Evolutionary conservation across 2,888 invertebrate species (phyloP), one percentile per base, ranked within the genome.

Genomic region (Digitonthophagus gazella): DNA sequence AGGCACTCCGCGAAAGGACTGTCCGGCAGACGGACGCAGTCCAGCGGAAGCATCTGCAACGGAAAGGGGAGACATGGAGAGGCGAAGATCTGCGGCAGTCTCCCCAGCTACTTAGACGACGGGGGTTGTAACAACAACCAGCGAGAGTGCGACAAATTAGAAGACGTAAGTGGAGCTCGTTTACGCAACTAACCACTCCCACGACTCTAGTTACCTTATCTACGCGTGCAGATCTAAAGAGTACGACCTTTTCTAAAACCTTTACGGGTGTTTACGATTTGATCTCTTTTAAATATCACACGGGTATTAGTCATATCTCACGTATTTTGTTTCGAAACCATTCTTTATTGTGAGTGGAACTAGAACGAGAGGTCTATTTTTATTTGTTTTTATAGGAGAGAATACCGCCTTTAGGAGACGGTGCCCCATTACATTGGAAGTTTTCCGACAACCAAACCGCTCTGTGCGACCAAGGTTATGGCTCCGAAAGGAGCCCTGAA

Each of bases 41-140:
- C 91, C 72, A 91, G 90, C 75, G 91, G 91, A 58, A 91, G 91
- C 81, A 88, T 92, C 57, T 91, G 90, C 85, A 90, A 90, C 83
- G 79, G 80, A 55, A 70, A 66, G 69, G 73, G 68, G 44, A 78
- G 76, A 11, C 76, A 79, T 68, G 74, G 74, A 70, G 78, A 78
- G 58, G 78, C 77, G 28, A 78, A 80, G 72, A 77, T 85, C 71
- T 86, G 87, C 77, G 86, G 87, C 71, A 91, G 91, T 56, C 80
- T 91, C 75, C 91, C 91, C 6, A 91, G 90, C 82, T 90, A 91
- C 78, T 82, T 91, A 76, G 81, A 81, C 72, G 83, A 88, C 74
- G 75, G 70, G 68, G 72, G 77, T 58, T 77, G 78, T 71, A 80
- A 79, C 69, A 81, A 81, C 75, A 81, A 82, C 74, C 79, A 81